These are phyloP conservation scores for Brachionichthys hirsutus DNA, from an alignment of 2,113 vertebrate species.

Conservation along the genomic window DNA sequence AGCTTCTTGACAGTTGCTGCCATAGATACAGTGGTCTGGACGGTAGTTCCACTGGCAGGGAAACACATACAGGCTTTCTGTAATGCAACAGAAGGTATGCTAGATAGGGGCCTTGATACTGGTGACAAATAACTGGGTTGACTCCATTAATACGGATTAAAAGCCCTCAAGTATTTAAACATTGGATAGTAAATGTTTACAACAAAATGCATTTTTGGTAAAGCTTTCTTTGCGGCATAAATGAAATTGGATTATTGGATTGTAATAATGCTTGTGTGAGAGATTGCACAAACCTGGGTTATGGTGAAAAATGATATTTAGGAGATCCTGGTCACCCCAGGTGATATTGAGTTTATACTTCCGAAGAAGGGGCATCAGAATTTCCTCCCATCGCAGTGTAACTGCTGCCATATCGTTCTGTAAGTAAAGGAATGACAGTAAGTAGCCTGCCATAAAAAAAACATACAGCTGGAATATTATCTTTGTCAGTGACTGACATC, in stretches of 20 bases:
- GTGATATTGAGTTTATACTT: conserved; percentile 99
- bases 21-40: conserved; percentile 97
- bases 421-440: conserved; percentile 10
- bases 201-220: not conserved
- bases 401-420: conserved; percentile 91
- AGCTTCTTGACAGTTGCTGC: conserved; percentile 91
- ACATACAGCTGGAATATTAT: not conserved
- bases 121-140: not conserved
- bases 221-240: not conserved
- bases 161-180: not conserved
- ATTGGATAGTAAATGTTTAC: conserved; percentile 1
- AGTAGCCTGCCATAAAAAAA: conserved; percentile 7
- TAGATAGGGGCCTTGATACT: not conserved
- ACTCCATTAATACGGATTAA: not conserved
- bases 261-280: not conserved
- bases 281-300: conserved; percentile 85
- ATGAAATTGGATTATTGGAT: not conserved
- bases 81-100: not conserved
- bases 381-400: conserved; percentile 86
- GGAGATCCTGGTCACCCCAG: conserved; percentile 96
- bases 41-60: conserved; percentile 98
- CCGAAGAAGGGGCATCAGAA: conserved; percentile 92
- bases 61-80: conserved; percentile 92
- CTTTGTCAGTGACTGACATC: conserved; percentile 5
- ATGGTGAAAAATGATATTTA: conserved; percentile 96